Evolutionary conservation across 2,113 vertebrate genomes (phyloP), one percentile per base, ranked within the genome.

Genomic region (Manacus vitellinus): DNA sequence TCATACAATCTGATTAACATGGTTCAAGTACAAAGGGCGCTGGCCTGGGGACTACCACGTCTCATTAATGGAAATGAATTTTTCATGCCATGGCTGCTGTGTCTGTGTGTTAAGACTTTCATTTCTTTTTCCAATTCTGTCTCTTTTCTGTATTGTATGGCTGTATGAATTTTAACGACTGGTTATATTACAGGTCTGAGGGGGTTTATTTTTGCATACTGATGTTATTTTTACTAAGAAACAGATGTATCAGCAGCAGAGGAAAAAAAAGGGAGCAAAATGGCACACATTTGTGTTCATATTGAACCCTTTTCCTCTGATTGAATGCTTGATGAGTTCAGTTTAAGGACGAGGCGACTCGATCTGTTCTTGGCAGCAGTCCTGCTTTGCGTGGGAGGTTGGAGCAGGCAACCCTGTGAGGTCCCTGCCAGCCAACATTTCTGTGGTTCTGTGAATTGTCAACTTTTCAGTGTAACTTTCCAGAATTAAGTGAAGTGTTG

Each of bases 1-100:
- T 97, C 96, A 68, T 95, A 97, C 95, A 95, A 95, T 97, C 96
- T 97, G 97, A 97, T 97, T 98, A 98, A 96, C 96, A 96, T 77
- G 95, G 97, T 97, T 97, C 96, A 94, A 67, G 13, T 92, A 88
- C 94, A 95, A 96, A 95, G 96, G 96, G 95, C 85, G 72, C 94
- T 96, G 94, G 97, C 97, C 92, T 97, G 92, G 97, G 96, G 97
- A 97, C 93, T 92, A 92, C 95, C 92, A 66, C 2, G 43, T 95
- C 94, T 95, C 94, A 92, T 96, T 97, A 97, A 97, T 93, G 95
- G 97, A 97, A 98, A 96, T 97, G 97, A 97, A 97, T 96, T 97
- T 98, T 97, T 96, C 96, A 97, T 94, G 67, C 89, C 27, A 35
- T 95, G 89, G 67, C 87, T 86, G 77, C 94, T 93, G 30, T 74